A percentile compares a stretch with the other conserved stretches of the same genome.
phyloP scores from a whole-genome alignment of 1,140 invertebrate genomes.

The Gryon sp. region DNA sequence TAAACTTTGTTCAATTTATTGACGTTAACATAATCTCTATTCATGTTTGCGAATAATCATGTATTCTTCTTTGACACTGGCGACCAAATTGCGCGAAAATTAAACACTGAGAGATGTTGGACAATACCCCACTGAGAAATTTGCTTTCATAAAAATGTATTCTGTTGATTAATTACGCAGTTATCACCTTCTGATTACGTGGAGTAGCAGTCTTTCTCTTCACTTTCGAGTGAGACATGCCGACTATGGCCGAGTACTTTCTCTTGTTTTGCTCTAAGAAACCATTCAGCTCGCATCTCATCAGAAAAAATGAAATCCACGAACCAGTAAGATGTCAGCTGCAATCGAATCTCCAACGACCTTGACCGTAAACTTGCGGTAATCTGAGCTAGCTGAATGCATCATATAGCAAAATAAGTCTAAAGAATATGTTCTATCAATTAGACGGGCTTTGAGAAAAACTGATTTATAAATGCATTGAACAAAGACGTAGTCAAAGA shows the following conservation, averaged over 20 bases:
- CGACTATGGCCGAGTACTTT: slow-evolving; percentile 65
- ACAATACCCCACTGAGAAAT: slow-evolving; percentile 17
- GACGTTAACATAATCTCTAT: too few relatives aligned
- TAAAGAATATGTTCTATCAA: slow-evolving; percentile 4
- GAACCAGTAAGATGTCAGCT: slow-evolving; percentile 21
- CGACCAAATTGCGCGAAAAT: too few relatives aligned
- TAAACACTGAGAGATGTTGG: neutral
- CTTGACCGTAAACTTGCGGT: slow-evolving; percentile 59
- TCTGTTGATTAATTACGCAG: slow-evolving; percentile 38
- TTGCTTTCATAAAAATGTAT: slow-evolving; percentile 28
- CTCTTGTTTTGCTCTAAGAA: slow-evolving; percentile 65
- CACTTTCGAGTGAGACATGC: slow-evolving; percentile 59
- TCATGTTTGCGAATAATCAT: too few relatives aligned
- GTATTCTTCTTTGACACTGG: too few relatives aligned
- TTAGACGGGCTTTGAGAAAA: too few relatives aligned
- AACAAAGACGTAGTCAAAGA: too few relatives aligned
- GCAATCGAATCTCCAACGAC: slow-evolving; percentile 49
- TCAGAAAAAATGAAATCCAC: slow-evolving; percentile 43
- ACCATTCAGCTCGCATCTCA: slow-evolving; percentile 47
- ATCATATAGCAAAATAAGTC: slow-evolving; percentile 12
- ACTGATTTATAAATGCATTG: too few relatives aligned
- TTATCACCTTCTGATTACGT: slow-evolving; percentile 48
- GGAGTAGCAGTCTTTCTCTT: slow-evolving; percentile 67
- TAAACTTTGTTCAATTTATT: too few relatives aligned
- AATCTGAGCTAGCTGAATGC: slow-evolving; percentile 23